Evolutionary conservation across 2,888 invertebrate species (phyloP).

Genomic region (Pocota personata): DNA sequence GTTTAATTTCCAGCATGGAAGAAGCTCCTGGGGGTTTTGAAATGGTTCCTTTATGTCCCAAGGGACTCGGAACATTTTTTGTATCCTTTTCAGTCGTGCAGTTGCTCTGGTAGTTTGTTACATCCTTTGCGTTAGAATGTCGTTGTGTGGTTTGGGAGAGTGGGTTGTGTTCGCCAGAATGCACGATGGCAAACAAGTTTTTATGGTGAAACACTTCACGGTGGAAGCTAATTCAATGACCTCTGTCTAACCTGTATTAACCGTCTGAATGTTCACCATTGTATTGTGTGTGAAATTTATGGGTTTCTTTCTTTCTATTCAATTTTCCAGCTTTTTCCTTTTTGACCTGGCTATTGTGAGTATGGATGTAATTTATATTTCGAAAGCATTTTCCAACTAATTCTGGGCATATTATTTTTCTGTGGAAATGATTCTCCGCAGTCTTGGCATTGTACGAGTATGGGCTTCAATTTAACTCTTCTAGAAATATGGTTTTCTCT

Average conservation of each 20-base stretch:
- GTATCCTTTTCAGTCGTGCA: not conserved
- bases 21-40: not conserved
- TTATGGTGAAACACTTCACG: not conserved
- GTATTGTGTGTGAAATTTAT: not conserved
- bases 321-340: not conserved
- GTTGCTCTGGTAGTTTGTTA: not conserved
- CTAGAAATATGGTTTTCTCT: not conserved
- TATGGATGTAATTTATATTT: conserved; percentile 15
- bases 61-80: not conserved
- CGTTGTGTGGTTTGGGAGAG: not conserved
- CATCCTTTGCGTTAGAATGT: not conserved
- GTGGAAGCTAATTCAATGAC: conserved; percentile 19
- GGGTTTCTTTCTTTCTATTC: not conserved
- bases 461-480: not conserved
- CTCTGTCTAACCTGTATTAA: conserved; percentile 16
- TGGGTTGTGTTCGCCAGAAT: not conserved
- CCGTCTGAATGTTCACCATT: conserved; percentile 7
- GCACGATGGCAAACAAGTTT: no score
- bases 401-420: not conserved
- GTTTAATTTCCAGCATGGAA: not conserved
- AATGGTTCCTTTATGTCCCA: not conserved
- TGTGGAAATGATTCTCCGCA: not conserved
- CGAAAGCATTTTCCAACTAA: conserved; percentile 1
- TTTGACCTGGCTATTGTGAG: conserved; percentile 9
- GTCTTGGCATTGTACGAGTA: not conserved